A percentile compares a stretch with the other conserved stretches of the same genome.
These are phyloP conservation scores for Dufourea novaeangliae DNA, from an alignment of 1,140 invertebrate species.

Conservation along the genomic window DNA sequence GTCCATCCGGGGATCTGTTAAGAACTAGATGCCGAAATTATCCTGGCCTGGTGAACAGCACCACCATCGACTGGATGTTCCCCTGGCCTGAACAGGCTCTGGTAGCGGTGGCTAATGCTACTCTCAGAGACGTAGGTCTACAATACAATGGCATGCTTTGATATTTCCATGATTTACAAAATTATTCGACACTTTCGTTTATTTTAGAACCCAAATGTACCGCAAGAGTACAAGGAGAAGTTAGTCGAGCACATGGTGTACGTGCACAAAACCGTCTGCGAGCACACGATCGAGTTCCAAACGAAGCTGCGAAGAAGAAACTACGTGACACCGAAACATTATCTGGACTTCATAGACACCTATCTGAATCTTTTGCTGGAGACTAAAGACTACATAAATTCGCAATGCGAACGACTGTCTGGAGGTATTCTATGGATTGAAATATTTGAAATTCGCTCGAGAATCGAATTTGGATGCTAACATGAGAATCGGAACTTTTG, in stretches of 20 bases:
- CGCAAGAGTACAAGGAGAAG: slow-evolving; percentile 84
- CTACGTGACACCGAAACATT: slow-evolving; percentile 95
- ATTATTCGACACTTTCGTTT: not conserved
- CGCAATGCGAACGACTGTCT: slow-evolving; percentile 75
- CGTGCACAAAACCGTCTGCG: slow-evolving; percentile 88
- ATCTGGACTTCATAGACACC: slow-evolving; percentile 91
- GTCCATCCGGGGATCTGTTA: slow-evolving; percentile 90
- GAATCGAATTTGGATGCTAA: no score
- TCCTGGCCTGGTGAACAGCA: slow-evolving; percentile 95
- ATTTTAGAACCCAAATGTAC: slow-evolving; percentile 83
- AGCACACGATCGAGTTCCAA: slow-evolving; percentile 88
- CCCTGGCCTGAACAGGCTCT: slow-evolving; percentile 95
- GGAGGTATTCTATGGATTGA: slow-evolving; percentile 68
- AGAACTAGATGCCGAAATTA: slow-evolving; percentile 93
- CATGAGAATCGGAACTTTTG: no score
- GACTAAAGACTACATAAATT: slow-evolving; percentile 79
- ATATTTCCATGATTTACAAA: no score
- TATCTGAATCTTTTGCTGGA: slow-evolving; percentile 89
- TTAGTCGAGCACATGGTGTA: slow-evolving; percentile 92
- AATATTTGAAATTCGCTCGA: no score
- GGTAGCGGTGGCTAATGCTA: slow-evolving; percentile 91
- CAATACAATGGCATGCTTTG: not conserved
- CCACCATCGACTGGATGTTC: slow-evolving; percentile 96
- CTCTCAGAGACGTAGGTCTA: slow-evolving; percentile 84
- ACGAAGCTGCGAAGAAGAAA: slow-evolving; percentile 88